Conservation (phyloP, 2,888 invertebrate genomes). For the Acronicta psi region DNA sequence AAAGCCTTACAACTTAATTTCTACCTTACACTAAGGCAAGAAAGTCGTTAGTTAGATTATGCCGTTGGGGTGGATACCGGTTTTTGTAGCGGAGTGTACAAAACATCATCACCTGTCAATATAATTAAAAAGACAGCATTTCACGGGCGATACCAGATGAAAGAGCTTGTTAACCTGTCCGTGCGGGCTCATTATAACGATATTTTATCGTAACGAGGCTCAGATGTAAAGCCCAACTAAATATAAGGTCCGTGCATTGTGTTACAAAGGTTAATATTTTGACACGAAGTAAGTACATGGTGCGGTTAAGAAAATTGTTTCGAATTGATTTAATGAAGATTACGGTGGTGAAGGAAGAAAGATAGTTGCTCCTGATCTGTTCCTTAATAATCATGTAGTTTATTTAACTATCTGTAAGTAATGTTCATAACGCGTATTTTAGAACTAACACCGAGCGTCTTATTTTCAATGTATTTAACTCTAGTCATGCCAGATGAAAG, state of each 20-base stretch:
- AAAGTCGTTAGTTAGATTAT: constrained; percentile 17
- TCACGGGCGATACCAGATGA: constrained; percentile 72
- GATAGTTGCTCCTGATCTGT: constrained; percentile 35
- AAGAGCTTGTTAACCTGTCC: constrained; percentile 79
- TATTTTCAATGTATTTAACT: background rate
- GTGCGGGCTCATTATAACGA: constrained; percentile 73
- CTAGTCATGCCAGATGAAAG: no score
- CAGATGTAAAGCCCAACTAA: constrained; percentile 56
- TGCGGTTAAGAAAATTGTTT: constrained; percentile 49
- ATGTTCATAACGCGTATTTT: no score
- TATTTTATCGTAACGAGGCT: constrained; percentile 76
- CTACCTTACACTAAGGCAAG: constrained; percentile 7
- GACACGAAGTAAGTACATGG: constrained; percentile 45
- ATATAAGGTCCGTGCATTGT: constrained; percentile 47
- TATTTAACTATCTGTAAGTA: constrained; percentile 22
- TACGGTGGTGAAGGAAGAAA: constrained; percentile 18
- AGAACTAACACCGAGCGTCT: background rate
- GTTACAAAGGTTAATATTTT: constrained; percentile 58
- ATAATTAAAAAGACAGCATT: constrained; percentile 77
- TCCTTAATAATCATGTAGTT: constrained; percentile 33
- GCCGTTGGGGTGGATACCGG: constrained; percentile 1
- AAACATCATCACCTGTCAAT: constrained; percentile 76
- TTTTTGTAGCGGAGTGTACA: constrained; percentile 40
- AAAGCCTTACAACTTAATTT: constrained; percentile 1
- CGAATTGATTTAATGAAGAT: constrained; percentile 46